Conservation (phyloP, 2,888 invertebrate species). For the Caenorhabditis sp. region DNA sequence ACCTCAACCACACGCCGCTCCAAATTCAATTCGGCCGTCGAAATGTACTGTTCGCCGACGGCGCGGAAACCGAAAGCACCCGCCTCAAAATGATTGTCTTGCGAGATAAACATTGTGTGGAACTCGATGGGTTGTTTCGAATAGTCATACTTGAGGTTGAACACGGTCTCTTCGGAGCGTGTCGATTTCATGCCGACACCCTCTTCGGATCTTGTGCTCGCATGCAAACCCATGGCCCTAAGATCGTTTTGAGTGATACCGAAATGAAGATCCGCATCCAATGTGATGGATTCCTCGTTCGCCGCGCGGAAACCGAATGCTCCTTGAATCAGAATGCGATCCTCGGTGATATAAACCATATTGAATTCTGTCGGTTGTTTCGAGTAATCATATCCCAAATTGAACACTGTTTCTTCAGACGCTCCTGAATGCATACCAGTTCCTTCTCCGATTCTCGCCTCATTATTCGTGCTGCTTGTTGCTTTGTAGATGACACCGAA, state of each 20-base stretch:
- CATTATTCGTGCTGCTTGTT: constrained; percentile 15
- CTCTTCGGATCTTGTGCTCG: constrained; percentile 31
- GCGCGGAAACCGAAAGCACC: constrained; percentile 42
- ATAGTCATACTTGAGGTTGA: constrained; percentile 55
- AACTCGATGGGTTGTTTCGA: constrained; percentile 55
- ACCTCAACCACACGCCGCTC: constrained; percentile 52
- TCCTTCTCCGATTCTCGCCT: constrained; percentile 38
- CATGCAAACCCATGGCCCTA: constrained; percentile 33
- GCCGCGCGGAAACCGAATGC: constrained; percentile 40
- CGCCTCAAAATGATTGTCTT: constrained; percentile 32
- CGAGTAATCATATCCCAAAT: constrained; percentile 51
- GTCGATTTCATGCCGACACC: constrained; percentile 48
- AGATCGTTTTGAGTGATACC: constrained; percentile 23
- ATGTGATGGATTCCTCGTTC: constrained; percentile 33
- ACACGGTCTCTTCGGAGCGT: constrained; percentile 54
- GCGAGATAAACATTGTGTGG: constrained; percentile 39
- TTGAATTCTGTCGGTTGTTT: constrained; percentile 54
- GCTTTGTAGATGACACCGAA: constrained; percentile 27
- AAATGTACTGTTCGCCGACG: constrained; percentile 38
- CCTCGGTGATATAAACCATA: constrained; percentile 41
- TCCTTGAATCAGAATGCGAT: constrained; percentile 33
- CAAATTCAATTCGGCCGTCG: constrained; percentile 39
- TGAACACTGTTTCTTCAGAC: constrained; percentile 58
- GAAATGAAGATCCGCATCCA: constrained; percentile 37
- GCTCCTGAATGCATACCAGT: constrained; percentile 46